phyloP scores from a whole-genome alignment of 2,113 vertebrate genomes.

The Callionymus lyra region DNA sequence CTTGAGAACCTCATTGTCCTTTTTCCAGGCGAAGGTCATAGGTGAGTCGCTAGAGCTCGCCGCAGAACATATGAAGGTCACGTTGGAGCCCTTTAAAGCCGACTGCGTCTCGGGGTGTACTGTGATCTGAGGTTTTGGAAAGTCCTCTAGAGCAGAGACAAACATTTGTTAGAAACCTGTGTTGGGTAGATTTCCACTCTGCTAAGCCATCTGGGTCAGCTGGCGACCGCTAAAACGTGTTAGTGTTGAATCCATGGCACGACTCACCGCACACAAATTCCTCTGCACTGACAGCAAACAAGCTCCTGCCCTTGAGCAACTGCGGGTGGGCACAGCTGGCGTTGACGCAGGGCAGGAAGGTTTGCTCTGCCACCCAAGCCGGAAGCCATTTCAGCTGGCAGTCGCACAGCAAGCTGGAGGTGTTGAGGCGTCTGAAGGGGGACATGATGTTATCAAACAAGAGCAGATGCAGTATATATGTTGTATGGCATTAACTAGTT shows the following conservation, averaged over 20 bases:
- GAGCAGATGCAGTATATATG: not conserved
- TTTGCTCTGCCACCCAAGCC: constrained; percentile 84
- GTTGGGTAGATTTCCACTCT: constrained; percentile 31
- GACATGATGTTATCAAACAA: not conserved
- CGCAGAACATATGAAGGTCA: constrained; percentile 89
- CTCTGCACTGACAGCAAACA: constrained; percentile 80
- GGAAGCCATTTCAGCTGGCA: constrained; percentile 97
- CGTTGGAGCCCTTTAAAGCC: constrained; percentile 84
- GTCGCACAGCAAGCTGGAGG: constrained; percentile 92
- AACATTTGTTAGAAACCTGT: not conserved
- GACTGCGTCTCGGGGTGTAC: constrained; percentile 93
- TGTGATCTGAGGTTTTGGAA: constrained; percentile 95
- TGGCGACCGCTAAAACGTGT: constrained; percentile 30
- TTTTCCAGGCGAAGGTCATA: constrained; percentile 97
- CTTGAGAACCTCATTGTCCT: constrained; percentile 85
- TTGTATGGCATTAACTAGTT: not conserved
- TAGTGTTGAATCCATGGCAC: constrained; percentile 11
- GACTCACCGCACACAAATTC: constrained; percentile 93
- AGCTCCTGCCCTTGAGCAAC: constrained; percentile 82
- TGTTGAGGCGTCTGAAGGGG: constrained; percentile 79
- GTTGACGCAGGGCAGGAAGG: constrained; percentile 79
- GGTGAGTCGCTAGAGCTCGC: constrained; percentile 96
- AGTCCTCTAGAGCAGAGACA: constrained; percentile 73
- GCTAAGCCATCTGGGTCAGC: constrained; percentile 28
- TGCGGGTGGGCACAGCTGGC: constrained; percentile 95